Evolutionary conservation across 2,797 vertebrate species (phyloP).

Genomic region (Artibeus jamaicensis): DNA sequence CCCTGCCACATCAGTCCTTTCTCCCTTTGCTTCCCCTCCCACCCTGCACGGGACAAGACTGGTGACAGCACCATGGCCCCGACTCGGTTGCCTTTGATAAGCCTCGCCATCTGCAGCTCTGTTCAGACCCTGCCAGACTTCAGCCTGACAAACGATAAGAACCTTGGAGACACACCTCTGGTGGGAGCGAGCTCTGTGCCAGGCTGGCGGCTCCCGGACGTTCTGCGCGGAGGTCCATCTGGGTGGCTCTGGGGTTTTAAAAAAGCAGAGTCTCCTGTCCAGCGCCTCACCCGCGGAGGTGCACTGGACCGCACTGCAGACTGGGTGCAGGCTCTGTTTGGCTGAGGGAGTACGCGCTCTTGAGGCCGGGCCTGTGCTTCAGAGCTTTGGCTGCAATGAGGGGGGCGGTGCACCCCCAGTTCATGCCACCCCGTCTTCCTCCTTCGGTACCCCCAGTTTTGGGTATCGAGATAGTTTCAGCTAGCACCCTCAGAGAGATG

Average conservation of each 20-base stretch:
- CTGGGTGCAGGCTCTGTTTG: background rate
- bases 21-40: background rate
- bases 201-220: background rate
- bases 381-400: background rate
- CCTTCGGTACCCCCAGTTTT: accelerated
- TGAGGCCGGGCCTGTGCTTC: background rate
- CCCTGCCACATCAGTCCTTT: background rate
- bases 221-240: background rate
- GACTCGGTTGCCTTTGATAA: background rate
- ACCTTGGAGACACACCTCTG: constrained; percentile 57
- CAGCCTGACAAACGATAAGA: constrained; percentile 50
- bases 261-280: background rate
- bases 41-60: accelerated
- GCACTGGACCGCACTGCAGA: background rate
- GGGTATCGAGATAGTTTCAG: accelerated
- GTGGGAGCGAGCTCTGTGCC: constrained; percentile 35
- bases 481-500: accelerated
- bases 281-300: background rate
- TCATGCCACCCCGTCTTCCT: accelerated
- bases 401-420: accelerated
- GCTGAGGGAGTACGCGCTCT: background rate
- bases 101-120: constrained; percentile 54
- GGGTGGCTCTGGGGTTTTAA: constrained; percentile 37
- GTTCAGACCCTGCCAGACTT: constrained; percentile 42
- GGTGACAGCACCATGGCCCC: background rate